phyloP scores from a whole-genome alignment of 2,113 vertebrate genomes.

The Octodon degus region DNA sequence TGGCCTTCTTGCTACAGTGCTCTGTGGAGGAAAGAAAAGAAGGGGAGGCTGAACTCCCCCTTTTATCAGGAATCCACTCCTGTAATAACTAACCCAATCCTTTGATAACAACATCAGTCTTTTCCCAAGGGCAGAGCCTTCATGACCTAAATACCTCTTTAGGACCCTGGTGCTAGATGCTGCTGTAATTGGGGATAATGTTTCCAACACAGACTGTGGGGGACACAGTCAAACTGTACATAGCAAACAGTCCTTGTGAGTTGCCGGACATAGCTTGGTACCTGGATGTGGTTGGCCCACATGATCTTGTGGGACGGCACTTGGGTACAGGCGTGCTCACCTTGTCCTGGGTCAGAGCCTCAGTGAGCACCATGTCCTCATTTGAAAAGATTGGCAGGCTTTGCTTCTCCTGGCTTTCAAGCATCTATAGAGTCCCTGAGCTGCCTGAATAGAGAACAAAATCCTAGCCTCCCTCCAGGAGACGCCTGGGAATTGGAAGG shows the following conservation, averaged over 20 bases:
- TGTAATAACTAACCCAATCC: neutral
- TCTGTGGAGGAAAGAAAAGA: neutral
- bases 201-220: neutral
- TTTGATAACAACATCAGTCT: neutral
- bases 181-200: neutral
- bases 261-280: too few relatives aligned
- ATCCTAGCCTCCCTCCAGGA: slow-evolving; percentile 40
- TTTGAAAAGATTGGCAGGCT: neutral
- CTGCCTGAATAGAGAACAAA: slow-evolving; percentile 27
- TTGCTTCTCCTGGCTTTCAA: neutral
- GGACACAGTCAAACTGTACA: neutral
- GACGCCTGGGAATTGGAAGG: slow-evolving; percentile 8
- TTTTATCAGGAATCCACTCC: neutral
- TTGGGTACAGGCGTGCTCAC: accelerated
- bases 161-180: neutral
- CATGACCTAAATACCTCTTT: neutral
- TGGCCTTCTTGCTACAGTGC: neutral
- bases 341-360: neutral
- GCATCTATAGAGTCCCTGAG: neutral
- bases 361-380: neutral
- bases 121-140: neutral
- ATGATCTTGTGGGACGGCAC: accelerated
- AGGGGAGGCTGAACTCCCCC: neutral
- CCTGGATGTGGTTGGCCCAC: neutral
- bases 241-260: too few relatives aligned